phyloP scores from a whole-genome alignment of 2,113 vertebrate species.

The Paraplagusia blochii region DNA sequence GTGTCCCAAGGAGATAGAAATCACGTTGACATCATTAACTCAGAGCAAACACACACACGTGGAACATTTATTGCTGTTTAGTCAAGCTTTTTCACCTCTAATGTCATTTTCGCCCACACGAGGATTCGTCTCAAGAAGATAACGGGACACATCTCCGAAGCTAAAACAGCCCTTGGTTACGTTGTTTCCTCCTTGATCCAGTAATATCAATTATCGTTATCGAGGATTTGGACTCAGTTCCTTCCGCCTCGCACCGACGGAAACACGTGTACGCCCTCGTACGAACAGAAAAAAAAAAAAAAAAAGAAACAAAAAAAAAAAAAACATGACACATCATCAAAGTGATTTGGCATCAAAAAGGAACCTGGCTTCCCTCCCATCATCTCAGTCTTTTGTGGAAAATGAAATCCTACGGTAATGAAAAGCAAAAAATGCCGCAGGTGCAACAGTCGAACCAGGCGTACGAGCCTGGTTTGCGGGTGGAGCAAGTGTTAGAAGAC shows the following conservation, averaged over 20 bases:
- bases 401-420: constrained; percentile 37
- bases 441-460: constrained; percentile 65
- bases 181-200: constrained; percentile 47
- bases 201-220: constrained; percentile 46
- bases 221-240: constrained; percentile 57
- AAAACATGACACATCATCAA: constrained; percentile 59
- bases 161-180: constrained; percentile 78
- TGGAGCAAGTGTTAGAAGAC: constrained; percentile 36
- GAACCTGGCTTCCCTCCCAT: constrained; percentile 50
- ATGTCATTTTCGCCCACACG: constrained; percentile 66
- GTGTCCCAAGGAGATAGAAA: constrained; percentile 60
- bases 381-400: constrained; percentile 49
- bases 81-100: constrained; percentile 70
- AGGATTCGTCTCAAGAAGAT: constrained; percentile 69
- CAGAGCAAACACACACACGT: constrained; percentile 75
- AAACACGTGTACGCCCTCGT: constrained; percentile 35
- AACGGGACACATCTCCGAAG: constrained; percentile 68
- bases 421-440: constrained; percentile 43
- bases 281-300: constrained; percentile 41
- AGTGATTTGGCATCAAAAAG: constrained; percentile 67
- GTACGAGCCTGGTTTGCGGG: constrained; percentile 46
- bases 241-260: constrained; percentile 47
- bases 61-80: constrained; percentile 79
- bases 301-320: constrained; percentile 38
- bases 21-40: constrained; percentile 66